phyloP scores from a whole-genome alignment of 2,113 vertebrate genomes.

The Micromys minutus region DNA sequence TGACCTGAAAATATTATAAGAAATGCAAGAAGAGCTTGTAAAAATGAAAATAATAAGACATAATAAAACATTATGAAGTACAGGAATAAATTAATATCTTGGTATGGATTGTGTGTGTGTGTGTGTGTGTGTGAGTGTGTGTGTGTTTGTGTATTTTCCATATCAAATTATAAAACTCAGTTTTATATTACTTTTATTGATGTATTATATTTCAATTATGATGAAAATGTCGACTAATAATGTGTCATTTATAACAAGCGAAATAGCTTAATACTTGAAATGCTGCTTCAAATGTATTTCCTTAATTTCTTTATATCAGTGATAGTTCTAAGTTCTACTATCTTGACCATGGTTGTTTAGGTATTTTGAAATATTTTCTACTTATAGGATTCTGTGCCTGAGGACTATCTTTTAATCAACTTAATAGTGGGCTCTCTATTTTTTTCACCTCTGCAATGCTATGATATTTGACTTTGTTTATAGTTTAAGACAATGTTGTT shows the following conservation, averaged over 20 bases:
- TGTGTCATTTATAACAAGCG: background rate
- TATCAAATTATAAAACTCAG: background rate
- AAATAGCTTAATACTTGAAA: background rate
- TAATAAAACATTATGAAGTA: background rate
- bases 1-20: background rate
- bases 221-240: background rate
- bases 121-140: too few relatives aligned
- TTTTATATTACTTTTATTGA: background rate
- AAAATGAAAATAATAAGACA: background rate
- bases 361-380: background rate
- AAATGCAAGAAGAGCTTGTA: background rate
- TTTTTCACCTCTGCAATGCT: conserved; percentile 18
- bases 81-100: background rate
- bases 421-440: background rate
- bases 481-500: background rate
- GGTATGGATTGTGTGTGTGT: background rate
- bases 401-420: conserved; percentile 41
- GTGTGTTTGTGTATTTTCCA: background rate
- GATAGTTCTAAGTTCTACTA: background rate
- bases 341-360: background rate
- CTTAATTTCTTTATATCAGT: background rate
- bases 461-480: background rate
- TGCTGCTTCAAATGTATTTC: background rate
- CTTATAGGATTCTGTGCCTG: background rate
- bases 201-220: background rate